Percentiles rank a stretch among this genome's conserved stretches.
Evolutionary conservation across 2,797 vertebrate species (phyloP).

Genomic region (Micrastur ruficollis): DNA sequence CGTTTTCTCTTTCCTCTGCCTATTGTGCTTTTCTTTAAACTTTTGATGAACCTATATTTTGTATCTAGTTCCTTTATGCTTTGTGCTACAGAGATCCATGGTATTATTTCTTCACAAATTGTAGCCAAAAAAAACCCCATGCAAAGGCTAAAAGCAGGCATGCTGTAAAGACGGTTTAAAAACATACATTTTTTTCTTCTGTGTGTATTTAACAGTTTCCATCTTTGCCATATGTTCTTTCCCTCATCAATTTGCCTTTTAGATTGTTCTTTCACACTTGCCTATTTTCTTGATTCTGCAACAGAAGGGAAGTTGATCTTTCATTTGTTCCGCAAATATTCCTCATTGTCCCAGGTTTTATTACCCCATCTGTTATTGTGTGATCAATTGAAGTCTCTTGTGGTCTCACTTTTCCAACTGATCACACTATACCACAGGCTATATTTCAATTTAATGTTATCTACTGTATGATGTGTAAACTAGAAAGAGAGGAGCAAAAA

Average conservation of each 20-base stretch:
- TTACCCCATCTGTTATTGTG: constrained; percentile 54
- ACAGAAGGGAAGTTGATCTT: constrained; percentile 64
- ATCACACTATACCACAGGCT: constrained; percentile 12
- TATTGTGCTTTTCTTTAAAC: background rate
- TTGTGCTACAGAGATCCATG: background rate
- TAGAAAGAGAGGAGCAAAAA: constrained; percentile 1
- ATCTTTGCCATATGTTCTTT: constrained; percentile 54
- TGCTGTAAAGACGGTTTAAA: background rate
- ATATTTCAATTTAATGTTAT: constrained; percentile 45
- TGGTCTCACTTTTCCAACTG: constrained; percentile 36
- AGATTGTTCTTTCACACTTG: constrained; percentile 52
- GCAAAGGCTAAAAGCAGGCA: background rate
- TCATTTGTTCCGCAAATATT: constrained; percentile 61
- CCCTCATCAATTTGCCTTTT: constrained; percentile 57
- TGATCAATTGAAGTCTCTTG: constrained; percentile 25
- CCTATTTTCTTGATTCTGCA: constrained; percentile 31
- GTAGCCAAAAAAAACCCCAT: background rate
- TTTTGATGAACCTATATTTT: background rate
- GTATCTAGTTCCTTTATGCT: background rate
- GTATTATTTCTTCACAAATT: background rate
- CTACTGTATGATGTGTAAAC: background rate
- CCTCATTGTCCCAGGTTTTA: constrained; percentile 56
- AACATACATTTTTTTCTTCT: constrained; percentile 36
- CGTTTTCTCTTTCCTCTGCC: background rate
- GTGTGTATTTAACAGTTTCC: constrained; percentile 58